These are phyloP conservation scores for Myoxocephalus aenaeus DNA, from an alignment of 2,797 vertebrate species.

Conservation along the genomic window DNA sequence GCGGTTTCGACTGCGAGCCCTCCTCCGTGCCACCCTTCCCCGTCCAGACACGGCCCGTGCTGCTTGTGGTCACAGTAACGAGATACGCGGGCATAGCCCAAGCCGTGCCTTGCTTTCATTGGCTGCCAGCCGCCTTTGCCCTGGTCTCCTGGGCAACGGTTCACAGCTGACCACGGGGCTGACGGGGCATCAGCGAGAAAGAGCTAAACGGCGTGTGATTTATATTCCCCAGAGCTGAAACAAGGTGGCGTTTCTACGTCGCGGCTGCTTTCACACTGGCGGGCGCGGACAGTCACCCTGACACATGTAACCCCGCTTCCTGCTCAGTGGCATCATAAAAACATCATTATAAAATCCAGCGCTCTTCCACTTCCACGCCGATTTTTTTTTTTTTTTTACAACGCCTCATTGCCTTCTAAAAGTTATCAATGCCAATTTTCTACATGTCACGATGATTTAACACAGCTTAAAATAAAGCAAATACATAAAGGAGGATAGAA, in stretches of 20 bases:
- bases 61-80: slow-evolving; percentile 71
- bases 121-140: slow-evolving; percentile 72
- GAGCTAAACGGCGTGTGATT: slow-evolving; percentile 77
- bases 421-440: slow-evolving; percentile 42
- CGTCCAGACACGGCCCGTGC: slow-evolving; percentile 50
- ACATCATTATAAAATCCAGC: slow-evolving; percentile 54
- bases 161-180: slow-evolving; percentile 78
- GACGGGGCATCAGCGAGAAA: slow-evolving; percentile 69
- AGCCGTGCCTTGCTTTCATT: slow-evolving; percentile 70
- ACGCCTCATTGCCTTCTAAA: slow-evolving; percentile 28
- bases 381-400: slow-evolving; percentile 10
- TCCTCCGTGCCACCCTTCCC: slow-evolving; percentile 26
- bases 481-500: slow-evolving; percentile 31
- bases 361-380: slow-evolving; percentile 27
- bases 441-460: slow-evolving; percentile 43
- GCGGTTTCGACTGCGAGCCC: slow-evolving; percentile 26
- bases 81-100: slow-evolving; percentile 70
- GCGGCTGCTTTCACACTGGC: slow-evolving; percentile 68
- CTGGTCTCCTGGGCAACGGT: slow-evolving; percentile 77
- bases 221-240: slow-evolving; percentile 79
- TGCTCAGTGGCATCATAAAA: slow-evolving; percentile 67
- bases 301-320: slow-evolving; percentile 67
- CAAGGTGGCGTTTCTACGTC: slow-evolving; percentile 75
- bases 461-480: slow-evolving; percentile 23
- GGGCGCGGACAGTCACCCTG: slow-evolving; percentile 49